These are phyloP conservation scores for Geococcyx californianus DNA, from an alignment of 2,113 vertebrate genomes.

Conservation along the genomic window DNA sequence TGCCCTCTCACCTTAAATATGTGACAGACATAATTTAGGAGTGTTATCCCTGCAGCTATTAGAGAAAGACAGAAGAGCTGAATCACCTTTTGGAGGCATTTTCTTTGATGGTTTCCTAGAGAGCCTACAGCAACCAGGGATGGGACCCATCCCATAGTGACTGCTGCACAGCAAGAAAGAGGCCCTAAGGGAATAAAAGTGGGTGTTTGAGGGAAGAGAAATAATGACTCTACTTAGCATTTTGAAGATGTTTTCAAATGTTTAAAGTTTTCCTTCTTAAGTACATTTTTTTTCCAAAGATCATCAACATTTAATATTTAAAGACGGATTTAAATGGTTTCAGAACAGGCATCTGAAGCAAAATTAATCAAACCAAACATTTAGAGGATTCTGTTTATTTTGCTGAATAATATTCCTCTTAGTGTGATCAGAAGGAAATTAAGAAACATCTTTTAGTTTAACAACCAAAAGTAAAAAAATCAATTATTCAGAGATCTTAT, in stretches of 20 bases:
- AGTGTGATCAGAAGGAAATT: slow-evolving; percentile 23
- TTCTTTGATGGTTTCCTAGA: not conserved
- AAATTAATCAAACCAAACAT: slow-evolving; percentile 21
- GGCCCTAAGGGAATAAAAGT: too few species aligned
- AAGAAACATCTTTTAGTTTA: slow-evolving; percentile 18
- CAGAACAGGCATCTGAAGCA: not conserved
- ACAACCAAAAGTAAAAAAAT: slow-evolving; percentile 2
- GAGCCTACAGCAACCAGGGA: not conserved
- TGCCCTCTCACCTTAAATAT: not conserved
- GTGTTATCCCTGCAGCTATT: not conserved
- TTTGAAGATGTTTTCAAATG: not conserved
- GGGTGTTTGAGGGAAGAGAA: not conserved
- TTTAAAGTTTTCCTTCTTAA: not conserved
- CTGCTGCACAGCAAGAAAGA: not conserved
- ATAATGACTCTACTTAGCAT: not conserved
- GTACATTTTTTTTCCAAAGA: not conserved
- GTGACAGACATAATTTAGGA: not conserved
- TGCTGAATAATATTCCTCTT: slow-evolving; percentile 18
- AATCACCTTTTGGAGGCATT: not conserved
- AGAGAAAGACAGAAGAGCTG: not conserved
- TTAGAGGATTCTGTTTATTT: slow-evolving; percentile 7
- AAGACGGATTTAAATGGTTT: slow-evolving; percentile 22
- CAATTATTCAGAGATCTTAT: slow-evolving; percentile 33
- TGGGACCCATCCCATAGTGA: not conserved
- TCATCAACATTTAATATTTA: not conserved